phyloP scores from a whole-genome alignment of 92 coral and sea anemone species.

The Epizoanthus illoricatus region DNA sequence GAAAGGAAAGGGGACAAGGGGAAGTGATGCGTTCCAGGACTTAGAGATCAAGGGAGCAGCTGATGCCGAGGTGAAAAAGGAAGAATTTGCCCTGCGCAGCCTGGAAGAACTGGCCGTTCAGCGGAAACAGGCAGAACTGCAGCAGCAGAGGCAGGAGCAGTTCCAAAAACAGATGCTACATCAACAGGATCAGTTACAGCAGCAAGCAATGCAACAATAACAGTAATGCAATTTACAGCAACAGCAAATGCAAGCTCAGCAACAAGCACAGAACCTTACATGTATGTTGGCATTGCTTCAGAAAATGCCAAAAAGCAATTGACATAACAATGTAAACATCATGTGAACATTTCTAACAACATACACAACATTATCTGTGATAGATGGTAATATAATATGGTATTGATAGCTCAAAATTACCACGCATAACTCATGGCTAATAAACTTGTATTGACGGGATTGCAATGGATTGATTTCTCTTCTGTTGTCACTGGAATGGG shows the following conservation, averaged over 20 bases:
- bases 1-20: too few relatives aligned
- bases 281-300: conserved; percentile 31
- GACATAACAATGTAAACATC: too few relatives aligned
- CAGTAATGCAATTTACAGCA: conserved; percentile 37
- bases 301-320: not conserved
- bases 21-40: conserved; percentile 29
- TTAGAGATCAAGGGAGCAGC: conserved; percentile 2
- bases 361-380: too few relatives aligned
- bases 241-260: conserved; percentile 10
- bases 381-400: too few relatives aligned
- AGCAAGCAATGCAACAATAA: conserved; percentile 27
- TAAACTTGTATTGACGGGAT: too few relatives aligned
- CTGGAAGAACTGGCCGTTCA: conserved; percentile 27
- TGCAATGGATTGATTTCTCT: too few relatives aligned
- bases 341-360: too few relatives aligned
- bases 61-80: conserved; percentile 34
- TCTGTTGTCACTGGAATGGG: too few relatives aligned
- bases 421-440: too few relatives aligned
- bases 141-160: conserved; percentile 35
- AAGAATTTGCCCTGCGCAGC: conserved; percentile 38
- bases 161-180: not conserved
- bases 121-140: not conserved
- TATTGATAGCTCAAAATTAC: too few relatives aligned
- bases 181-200: conserved; percentile 48
- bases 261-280: conserved; percentile 37